Base-by-base conservation (phyloP, 2,888 invertebrate species). In the Acanthosoma haemorrhoidale region DNA sequence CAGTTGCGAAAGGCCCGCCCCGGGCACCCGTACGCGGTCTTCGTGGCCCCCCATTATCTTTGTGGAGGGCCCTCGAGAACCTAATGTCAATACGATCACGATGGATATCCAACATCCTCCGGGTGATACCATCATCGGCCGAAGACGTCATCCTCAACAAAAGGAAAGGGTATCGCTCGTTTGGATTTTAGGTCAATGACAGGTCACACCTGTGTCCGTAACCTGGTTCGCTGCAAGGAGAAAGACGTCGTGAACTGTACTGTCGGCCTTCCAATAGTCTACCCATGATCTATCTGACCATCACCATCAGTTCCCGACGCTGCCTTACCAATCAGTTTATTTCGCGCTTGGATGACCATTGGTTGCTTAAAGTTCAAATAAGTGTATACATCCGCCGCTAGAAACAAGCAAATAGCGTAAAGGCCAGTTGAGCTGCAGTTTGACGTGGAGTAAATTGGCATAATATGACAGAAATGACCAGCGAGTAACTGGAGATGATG, bases 151-250 rank as follows among this genome's bases (percentile, higher is more conserved):
- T n/a, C 51, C 25, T n/a, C 25, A 25, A 51, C 51, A 25, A 51
- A 51, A 25, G 51, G n/a, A 51, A 51, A 51, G 51, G 51, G 25
- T n/a, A 51, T 25, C 51, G 11, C n/a, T 25, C 21, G 11, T 25
- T 43, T n/a, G 25, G 13, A 51, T 51, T n/a, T n/a, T 51, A 25
- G 51, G 51, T 51, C 51, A 51, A 51, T 51, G n/a, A 51, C 51
- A 25, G n/a, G 25, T n/a, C 29, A 51, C 51, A 51, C 51, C 51
- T 51, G 51, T n/a, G 51, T 51, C 51, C 51, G 25, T 51, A 51
- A 51, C 51, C 51, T 51, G 51, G 5, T 51, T 51, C 51, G n/a
- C 29, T 25, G 51, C 51, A 25, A 25, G 21, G 43, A 51, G n/a
- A n/a, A n/a, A n/a, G n/a, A n/a, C n/a, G n/a, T 51, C 51, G 25